Conservation (phyloP, 2,113 vertebrate genomes). For the Chinchilla lanigera region DNA sequence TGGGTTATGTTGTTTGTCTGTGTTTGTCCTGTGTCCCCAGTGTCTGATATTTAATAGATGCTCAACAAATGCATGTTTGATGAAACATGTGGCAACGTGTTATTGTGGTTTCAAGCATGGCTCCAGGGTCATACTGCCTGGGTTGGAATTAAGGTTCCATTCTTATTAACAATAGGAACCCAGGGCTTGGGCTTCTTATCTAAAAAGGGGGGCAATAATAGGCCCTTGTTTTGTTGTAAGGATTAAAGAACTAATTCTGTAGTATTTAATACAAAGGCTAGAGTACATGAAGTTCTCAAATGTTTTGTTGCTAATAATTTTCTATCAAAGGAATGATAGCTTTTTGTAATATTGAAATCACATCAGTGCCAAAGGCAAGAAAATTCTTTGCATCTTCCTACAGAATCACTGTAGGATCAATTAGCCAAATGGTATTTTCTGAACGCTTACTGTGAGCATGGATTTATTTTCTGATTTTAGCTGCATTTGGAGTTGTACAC, state of each 20-base stretch:
- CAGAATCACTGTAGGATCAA: neutral
- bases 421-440: neutral
- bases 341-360: neutral
- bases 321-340: neutral
- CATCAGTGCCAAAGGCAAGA: neutral
- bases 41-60: neutral
- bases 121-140: accelerated
- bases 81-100: neutral
- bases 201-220: neutral
- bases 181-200: neutral
- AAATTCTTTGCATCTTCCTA: neutral
- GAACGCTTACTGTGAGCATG: neutral
- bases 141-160: neutral
- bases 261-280: neutral
- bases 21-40: neutral
- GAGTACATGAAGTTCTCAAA: too few relatives aligned
- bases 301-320: neutral
- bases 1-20: neutral
- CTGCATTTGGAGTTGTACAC: neutral
- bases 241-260: neutral
- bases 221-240: neutral
- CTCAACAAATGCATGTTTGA: neutral
- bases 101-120: neutral
- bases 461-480: neutral
- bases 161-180: neutral